phyloP scores from a whole-genome alignment of 2,113 vertebrate genomes.

The Ia io region DNA sequence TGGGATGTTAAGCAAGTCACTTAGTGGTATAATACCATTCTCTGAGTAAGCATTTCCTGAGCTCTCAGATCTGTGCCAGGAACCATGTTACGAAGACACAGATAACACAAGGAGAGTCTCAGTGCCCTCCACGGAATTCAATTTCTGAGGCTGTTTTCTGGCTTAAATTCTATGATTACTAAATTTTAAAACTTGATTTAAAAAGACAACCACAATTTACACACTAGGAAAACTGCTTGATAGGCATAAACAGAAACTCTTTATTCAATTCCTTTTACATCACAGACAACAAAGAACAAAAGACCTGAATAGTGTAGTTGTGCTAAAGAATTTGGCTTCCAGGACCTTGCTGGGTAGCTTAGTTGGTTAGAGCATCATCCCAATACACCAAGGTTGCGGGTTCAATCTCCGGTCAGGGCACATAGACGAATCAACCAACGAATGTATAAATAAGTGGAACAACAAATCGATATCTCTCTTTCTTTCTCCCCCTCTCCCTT shows the following conservation, averaged over 20 bases:
- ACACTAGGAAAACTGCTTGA: not conserved
- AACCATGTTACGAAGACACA: not conserved
- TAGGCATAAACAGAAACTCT: not conserved
- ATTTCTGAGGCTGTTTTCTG: not conserved
- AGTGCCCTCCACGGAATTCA: not conserved
- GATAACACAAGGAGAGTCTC: not conserved
- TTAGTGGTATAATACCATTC: not conserved
- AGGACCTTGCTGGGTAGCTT: not conserved
- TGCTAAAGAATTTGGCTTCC: not conserved
- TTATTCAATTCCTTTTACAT: constrained; percentile 8
- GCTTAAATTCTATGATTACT: not conserved
- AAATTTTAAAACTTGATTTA: not conserved
- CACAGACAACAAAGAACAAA: constrained; percentile 15
- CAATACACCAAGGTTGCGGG: not conserved
- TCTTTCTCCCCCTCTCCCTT: no score
- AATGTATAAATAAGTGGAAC: not conserved
- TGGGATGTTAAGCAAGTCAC: not conserved
- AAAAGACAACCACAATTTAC: not conserved
- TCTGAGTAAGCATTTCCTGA: not conserved
- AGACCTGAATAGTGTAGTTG: not conserved
- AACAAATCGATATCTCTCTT: not conserved
- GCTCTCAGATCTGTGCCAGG: not conserved
- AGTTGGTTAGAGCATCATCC: not conserved
- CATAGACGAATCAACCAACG: not conserved
- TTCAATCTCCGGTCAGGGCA: not conserved